phyloP scores from a whole-genome alignment of 2,113 vertebrate genomes.

The Sinocyclocheilus grahami region DNA sequence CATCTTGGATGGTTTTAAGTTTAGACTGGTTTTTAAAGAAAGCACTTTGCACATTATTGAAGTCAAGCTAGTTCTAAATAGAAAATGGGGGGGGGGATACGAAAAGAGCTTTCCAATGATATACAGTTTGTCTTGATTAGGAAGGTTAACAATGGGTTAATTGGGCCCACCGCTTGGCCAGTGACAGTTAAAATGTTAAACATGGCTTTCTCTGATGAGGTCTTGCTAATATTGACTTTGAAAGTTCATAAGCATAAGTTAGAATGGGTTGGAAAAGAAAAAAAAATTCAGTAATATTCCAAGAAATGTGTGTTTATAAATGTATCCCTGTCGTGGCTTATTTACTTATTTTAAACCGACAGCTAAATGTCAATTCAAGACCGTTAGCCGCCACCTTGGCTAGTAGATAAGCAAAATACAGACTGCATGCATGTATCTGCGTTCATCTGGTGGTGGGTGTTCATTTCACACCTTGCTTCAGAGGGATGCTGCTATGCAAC shows the following conservation, averaged over 20 bases:
- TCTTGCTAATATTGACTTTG: background rate
- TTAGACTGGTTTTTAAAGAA: too few relatives aligned
- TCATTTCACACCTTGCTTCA: conserved; percentile 12
- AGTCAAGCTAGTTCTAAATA: too few relatives aligned
- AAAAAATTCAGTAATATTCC: background rate
- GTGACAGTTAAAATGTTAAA: too few relatives aligned
- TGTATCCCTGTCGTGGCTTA: background rate
- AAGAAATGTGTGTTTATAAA: background rate
- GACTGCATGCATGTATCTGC: background rate
- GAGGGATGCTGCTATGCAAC: background rate
- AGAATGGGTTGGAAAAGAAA: background rate
- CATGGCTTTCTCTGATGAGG: background rate
- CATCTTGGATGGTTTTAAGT: too few relatives aligned
- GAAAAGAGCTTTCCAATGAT: too few relatives aligned
- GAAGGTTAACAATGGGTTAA: too few relatives aligned
- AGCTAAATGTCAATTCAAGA: background rate
- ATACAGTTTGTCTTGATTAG: too few relatives aligned
- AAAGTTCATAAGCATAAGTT: background rate
- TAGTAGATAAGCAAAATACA: background rate
- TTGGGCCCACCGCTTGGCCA: too few relatives aligned
- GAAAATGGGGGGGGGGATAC: too few relatives aligned
- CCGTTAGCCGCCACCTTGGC: too few relatives aligned
- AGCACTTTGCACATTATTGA: too few relatives aligned
- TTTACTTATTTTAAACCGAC: background rate
- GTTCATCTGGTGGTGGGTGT: conserved; percentile 30